Base-by-base conservation (phyloP, 2,888 invertebrate genomes). In the Idaea straminata region DNA sequence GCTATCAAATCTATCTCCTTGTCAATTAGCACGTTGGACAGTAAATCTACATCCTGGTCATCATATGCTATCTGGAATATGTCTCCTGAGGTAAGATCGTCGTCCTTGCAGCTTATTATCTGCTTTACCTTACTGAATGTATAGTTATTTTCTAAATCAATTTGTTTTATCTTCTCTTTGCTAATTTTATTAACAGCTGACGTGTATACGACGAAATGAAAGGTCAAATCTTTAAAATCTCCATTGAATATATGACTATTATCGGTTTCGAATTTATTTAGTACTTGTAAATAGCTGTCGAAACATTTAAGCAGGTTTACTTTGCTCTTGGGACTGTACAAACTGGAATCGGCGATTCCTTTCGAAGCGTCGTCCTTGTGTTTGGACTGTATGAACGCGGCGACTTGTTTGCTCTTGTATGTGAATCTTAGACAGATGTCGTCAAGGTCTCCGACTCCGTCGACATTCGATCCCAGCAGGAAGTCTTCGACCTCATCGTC, bases 381-480 rank as follows among this genome's bases (percentile, higher is more conserved):
- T 10, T 59, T 59, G 59, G 59, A 16, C 59, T 59, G 59, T 25
- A 59, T 34, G 59, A 59, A 59, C 59, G 34, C 59, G 7, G 59
- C 16, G 16, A 59, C 59, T 5, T 5, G 16, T 59, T 25, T 16
- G 10, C 16, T 34, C 25, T 16, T 34, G 16, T 25, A 34, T 34
- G 25, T 25, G 34, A 59, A 59, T 13, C 25, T 16, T 13, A 59
- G 59, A 25, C 59, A 59, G 25, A 59, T 34, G 34, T 59, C 59
- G 59, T 59, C 59, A 6, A 59, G 59, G 34, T 59, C 59, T 13
- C 59, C 59, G 25, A 59, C 34, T 16, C 34, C 59, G 16, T 15
- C 34, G 25, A 59, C 34, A 34, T 59, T 59, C 4, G 59, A 59
- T 13, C 25, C 59, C 25, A 59, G 34, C 25, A 13, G 34, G 34